Evolutionary conservation across 2,113 vertebrate genomes (phyloP).

Genomic region (Nyctibius bracteatus): DNA sequence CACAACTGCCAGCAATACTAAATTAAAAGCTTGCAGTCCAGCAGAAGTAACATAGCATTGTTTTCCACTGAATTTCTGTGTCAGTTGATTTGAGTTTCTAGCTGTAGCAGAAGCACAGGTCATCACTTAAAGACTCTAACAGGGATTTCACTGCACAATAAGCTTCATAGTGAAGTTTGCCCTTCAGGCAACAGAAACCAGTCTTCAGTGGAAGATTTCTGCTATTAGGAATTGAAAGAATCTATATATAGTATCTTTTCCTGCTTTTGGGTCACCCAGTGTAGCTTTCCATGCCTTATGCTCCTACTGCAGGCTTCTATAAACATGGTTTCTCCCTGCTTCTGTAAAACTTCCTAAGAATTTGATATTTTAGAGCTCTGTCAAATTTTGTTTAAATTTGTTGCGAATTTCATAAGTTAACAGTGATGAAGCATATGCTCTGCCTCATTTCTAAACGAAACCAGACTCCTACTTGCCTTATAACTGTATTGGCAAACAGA

Average conservation of each 20-base stretch:
- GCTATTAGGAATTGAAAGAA: neutral
- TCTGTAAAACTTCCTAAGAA: neutral
- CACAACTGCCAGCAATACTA: neutral
- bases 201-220: neutral
- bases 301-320: neutral
- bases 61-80: neutral
- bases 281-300: neutral
- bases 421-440: neutral
- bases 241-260: neutral
- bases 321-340: neutral
- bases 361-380: neutral
- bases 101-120: neutral
- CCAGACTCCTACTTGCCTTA: neutral
- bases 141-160: neutral
- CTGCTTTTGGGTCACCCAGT: neutral
- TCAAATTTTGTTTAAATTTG: neutral
- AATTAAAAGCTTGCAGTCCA: neutral
- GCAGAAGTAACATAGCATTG: rapidly evolving
- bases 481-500: neutral
- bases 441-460: neutral
- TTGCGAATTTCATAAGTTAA: neutral
- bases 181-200: neutral
- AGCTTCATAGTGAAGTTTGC: neutral
- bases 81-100: neutral
- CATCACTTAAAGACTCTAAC: neutral